Evolutionary conservation across 2,888 invertebrate species (phyloP).

Genomic region (Chalcosyrphus nemorum): DNA sequence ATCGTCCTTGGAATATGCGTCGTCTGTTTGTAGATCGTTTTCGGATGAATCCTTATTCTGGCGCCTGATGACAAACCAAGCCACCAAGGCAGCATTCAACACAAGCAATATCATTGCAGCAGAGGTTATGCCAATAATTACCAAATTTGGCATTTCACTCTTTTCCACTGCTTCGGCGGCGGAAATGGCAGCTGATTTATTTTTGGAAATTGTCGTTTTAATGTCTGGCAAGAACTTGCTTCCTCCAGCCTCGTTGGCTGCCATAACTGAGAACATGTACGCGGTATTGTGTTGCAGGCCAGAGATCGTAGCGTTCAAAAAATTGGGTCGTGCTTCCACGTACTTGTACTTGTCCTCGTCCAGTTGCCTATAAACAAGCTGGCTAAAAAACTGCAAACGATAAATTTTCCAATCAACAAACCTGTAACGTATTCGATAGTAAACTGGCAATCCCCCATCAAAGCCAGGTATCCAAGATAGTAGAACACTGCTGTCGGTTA

Average conservation of each 20-base stretch:
- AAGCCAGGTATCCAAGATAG: slow-evolving; percentile 79
- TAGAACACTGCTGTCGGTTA: slow-evolving; percentile 77
- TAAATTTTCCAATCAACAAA: background rate
- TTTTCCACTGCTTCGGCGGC: slow-evolving; percentile 79
- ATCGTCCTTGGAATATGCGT: slow-evolving; percentile 80
- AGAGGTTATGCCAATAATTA: slow-evolving; percentile 80
- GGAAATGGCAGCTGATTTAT: slow-evolving; percentile 76
- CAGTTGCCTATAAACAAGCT: slow-evolving; percentile 72
- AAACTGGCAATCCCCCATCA: slow-evolving; percentile 79
- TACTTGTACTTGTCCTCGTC: slow-evolving; percentile 80
- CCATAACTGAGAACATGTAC: slow-evolving; percentile 80
- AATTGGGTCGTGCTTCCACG: slow-evolving; percentile 77
- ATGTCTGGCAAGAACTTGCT: slow-evolving; percentile 79
- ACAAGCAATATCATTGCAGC: slow-evolving; percentile 79
- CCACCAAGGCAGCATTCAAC: slow-evolving; percentile 79
- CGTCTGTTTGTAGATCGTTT: slow-evolving; percentile 78
- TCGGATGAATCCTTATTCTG: slow-evolving; percentile 79
- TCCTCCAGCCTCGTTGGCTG: slow-evolving; percentile 79
- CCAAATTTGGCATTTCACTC: slow-evolving; percentile 80
- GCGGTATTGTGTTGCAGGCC: slow-evolving; percentile 78
- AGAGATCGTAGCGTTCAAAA: slow-evolving; percentile 77
- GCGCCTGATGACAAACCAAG: slow-evolving; percentile 80
- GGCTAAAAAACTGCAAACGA: background rate
- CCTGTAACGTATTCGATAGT: slow-evolving; percentile 78
- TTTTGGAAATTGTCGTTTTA: slow-evolving; percentile 72